These are phyloP conservation scores for Coregonus ussuriensis DNA, from an alignment of 2,797 vertebrate genomes.

Conservation along the genomic window DNA sequence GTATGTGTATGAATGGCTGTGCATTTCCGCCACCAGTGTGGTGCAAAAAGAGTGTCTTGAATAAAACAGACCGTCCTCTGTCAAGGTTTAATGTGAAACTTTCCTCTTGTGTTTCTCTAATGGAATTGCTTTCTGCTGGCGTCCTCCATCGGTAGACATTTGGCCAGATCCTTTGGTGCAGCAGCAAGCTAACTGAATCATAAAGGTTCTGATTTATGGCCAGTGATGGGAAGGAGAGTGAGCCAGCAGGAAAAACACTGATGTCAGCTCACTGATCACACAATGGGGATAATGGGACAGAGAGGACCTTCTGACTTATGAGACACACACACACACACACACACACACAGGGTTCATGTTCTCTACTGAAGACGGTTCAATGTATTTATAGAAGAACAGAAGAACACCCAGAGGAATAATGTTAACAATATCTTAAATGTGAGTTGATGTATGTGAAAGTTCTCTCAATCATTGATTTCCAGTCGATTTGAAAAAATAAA, in stretches of 20 bases:
- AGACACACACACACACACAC: background rate
- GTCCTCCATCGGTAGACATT: constrained; percentile 61
- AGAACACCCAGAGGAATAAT: too few relatives aligned
- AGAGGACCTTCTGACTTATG: constrained; percentile 30
- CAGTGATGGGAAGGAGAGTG: constrained; percentile 59
- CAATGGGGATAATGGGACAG: constrained; percentile 34
- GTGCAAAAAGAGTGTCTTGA: background rate
- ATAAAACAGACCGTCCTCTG: constrained; percentile 58
- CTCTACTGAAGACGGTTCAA: too few relatives aligned
- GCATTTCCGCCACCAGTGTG: too few relatives aligned
- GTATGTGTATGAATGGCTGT: too few relatives aligned
- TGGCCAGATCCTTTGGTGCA: constrained; percentile 68
- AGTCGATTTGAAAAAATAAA: too few relatives aligned
- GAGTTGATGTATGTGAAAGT: too few relatives aligned
- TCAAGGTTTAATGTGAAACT: constrained; percentile 59
- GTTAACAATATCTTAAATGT: too few relatives aligned
- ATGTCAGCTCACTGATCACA: constrained; percentile 68
- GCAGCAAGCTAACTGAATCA: constrained; percentile 66
- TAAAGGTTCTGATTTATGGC: constrained; percentile 70
- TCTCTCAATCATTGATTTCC: too few relatives aligned
- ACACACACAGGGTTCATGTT: too few relatives aligned
- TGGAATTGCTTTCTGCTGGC: constrained; percentile 28
- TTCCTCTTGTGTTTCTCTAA: constrained; percentile 23
- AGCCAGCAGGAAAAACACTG: constrained; percentile 60
- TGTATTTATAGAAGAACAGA: too few relatives aligned